These are phyloP conservation scores for Trypoxylus dichotomus DNA, from an alignment of 1,140 invertebrate species.

Conservation along the genomic window DNA sequence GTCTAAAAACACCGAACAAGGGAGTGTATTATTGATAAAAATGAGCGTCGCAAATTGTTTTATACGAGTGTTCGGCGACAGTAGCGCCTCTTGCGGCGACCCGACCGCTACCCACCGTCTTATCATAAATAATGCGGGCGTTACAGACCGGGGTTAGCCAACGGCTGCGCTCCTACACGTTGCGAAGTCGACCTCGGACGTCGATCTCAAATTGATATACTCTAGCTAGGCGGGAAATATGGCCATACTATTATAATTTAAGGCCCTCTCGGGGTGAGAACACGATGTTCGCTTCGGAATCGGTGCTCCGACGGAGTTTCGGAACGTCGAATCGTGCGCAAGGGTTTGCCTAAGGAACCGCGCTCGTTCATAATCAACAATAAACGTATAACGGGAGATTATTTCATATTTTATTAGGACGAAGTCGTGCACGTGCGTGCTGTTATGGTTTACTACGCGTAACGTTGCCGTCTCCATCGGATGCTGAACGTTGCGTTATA, in stretches of 20 bases:
- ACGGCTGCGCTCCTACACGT: background rate
- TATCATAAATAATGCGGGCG: conserved; percentile 48
- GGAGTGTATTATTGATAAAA: conserved; percentile 51
- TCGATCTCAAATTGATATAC: conserved; percentile 38
- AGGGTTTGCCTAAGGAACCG: background rate
- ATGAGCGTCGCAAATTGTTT: conserved; percentile 51
- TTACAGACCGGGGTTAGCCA: background rate
- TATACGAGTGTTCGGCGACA: conserved; percentile 50
- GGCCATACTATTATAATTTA: conserved; percentile 34
- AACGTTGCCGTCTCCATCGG: background rate
- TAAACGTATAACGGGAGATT: conserved; percentile 20
- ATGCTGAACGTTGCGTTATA: background rate
- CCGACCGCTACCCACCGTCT: conserved; percentile 36
- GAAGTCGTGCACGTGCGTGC: background rate
- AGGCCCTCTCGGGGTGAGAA: conserved; percentile 10
- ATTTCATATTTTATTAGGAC: conserved; percentile 16
- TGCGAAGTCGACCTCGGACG: conserved; percentile 23
- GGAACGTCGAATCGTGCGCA: background rate
- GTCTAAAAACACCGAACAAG: conserved; percentile 35
- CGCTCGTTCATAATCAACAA: conserved; percentile 12
- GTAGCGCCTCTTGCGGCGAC: conserved; percentile 35
- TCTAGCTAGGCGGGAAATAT: conserved; percentile 31
- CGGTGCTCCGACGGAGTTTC: background rate
- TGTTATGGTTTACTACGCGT: conserved; percentile 4
- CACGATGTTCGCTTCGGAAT: background rate